phyloP scores from a whole-genome alignment of 1,140 invertebrate genomes.

The Solenopsis invicta region DNA sequence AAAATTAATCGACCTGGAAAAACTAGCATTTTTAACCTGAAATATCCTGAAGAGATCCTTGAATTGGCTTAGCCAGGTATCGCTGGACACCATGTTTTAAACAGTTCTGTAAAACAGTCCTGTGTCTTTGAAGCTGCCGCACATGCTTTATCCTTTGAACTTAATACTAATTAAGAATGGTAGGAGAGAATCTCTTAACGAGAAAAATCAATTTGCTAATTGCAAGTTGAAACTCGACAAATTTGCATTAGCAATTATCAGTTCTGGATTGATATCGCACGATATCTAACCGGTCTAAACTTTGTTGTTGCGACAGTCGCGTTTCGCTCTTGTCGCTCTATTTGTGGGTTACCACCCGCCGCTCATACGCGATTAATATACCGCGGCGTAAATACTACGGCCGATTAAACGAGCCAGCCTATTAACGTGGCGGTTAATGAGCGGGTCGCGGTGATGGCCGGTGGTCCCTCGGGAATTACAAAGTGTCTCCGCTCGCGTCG shows the following conservation, averaged over 20 bases:
- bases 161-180: neutral
- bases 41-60: too few species aligned
- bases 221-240: neutral
- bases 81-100: neutral
- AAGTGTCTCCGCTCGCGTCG: conserved; percentile 37
- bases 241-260: conserved; percentile 24
- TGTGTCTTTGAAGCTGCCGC: neutral
- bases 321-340: conserved; percentile 13
- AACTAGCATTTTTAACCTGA: too few species aligned
- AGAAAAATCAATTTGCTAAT: conserved; percentile 12
- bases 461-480: conserved; percentile 52
- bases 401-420: conserved; percentile 44
- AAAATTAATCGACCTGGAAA: too few species aligned
- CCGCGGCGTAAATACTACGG: conserved; percentile 6
- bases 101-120: neutral
- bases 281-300: conserved; percentile 23
- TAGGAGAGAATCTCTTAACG: neutral
- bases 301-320: neutral
- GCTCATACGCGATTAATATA: conserved; percentile 26
- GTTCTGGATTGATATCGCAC: neutral
- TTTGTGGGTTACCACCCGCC: conserved; percentile 29
- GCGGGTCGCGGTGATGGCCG: neutral
- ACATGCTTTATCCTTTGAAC: neutral
- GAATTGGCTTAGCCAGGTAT: too few species aligned
- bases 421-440: conserved; percentile 62